phyloP scores from a whole-genome alignment of 2,888 invertebrate genomes.

The Mesoligia furuncula region DNA sequence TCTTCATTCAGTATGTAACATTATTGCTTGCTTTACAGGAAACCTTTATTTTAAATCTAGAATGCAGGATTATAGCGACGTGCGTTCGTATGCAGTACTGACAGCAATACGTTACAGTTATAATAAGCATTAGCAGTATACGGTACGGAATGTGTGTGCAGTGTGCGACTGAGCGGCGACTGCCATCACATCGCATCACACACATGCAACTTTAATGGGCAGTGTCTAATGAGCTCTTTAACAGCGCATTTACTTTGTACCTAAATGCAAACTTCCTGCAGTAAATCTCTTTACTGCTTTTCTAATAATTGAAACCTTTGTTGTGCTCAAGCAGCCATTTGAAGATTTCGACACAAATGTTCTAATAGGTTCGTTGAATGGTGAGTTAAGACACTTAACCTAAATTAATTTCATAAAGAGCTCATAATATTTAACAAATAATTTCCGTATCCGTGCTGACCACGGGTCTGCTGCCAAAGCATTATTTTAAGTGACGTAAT shows the following conservation, averaged over 20 bases:
- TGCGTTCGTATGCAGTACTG: conserved; percentile 60
- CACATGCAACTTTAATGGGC: conserved; percentile 52
- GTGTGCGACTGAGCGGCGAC: conserved; percentile 57
- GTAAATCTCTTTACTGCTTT: conserved; percentile 38
- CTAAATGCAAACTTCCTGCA: conserved; percentile 69
- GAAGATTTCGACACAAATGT: background rate
- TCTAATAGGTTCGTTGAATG: background rate
- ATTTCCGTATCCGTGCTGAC: conserved; percentile 4
- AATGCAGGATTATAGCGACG: conserved; percentile 36
- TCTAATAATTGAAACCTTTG: conserved; percentile 36
- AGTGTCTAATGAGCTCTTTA: conserved; percentile 72
- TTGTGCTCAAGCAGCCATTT: conserved; percentile 28
- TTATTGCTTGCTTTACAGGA: conserved; percentile 50
- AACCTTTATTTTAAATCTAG: conserved; percentile 56
- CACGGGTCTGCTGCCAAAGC: background rate
- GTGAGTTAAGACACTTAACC: conserved; percentile 9
- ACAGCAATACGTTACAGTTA: conserved; percentile 74
- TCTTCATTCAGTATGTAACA: conserved; percentile 37
- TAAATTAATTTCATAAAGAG: conserved; percentile 20
- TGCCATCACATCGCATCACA: conserved; percentile 42
- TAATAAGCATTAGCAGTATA: conserved; percentile 77
- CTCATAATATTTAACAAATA: conserved; percentile 13
- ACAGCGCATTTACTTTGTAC: conserved; percentile 62
- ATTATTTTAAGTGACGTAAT: conserved; percentile 13
- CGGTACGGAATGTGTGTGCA: conserved; percentile 74